Conservation (phyloP, 1,140 invertebrate species). For the Oryzaephilus surinamensis region DNA sequence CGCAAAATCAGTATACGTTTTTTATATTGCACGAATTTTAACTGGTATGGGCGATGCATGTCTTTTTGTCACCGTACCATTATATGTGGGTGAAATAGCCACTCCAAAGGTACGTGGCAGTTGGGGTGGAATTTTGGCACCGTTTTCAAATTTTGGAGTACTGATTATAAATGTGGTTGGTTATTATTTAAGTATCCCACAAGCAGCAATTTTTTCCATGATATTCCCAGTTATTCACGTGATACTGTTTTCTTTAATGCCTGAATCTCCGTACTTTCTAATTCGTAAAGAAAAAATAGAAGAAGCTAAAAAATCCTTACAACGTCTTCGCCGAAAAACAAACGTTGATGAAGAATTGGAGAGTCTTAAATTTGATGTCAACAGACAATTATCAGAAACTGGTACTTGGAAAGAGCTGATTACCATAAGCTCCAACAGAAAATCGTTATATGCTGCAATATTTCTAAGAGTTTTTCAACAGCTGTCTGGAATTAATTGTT, state of each 20-base stretch:
- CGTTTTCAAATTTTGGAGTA: slow-evolving; percentile 41
- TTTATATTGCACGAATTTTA: slow-evolving; percentile 19
- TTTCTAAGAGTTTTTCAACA: slow-evolving; percentile 21
- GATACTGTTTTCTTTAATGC: slow-evolving; percentile 12
- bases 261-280: slow-evolving; percentile 26
- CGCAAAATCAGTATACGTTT: slow-evolving; percentile 15
- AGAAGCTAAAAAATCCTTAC: slow-evolving; percentile 18
- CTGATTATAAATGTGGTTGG: slow-evolving; percentile 41
- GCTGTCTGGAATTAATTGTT: slow-evolving; percentile 18
- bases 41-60: slow-evolving; percentile 24
- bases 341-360: slow-evolving; percentile 25
- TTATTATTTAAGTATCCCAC: slow-evolving; percentile 25
- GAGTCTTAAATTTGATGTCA: slow-evolving; percentile 20
- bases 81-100: slow-evolving; percentile 20
- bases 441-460: slow-evolving; percentile 18
- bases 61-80: slow-evolving; percentile 19
- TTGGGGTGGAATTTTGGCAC: slow-evolving; percentile 37
- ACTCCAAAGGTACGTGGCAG: slow-evolving; percentile 19
- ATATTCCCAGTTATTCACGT: slow-evolving; percentile 5
- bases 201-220: slow-evolving; percentile 5
- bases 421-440: slow-evolving; percentile 21
- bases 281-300: slow-evolving; percentile 17
- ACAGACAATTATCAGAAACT: slow-evolving; percentile 25
- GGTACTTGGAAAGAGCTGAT: slow-evolving; percentile 31
- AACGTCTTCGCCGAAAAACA: slow-evolving; percentile 15